Evolutionary conservation across 2,797 vertebrate genomes (phyloP).

Genomic region (Gila robusta): DNA sequence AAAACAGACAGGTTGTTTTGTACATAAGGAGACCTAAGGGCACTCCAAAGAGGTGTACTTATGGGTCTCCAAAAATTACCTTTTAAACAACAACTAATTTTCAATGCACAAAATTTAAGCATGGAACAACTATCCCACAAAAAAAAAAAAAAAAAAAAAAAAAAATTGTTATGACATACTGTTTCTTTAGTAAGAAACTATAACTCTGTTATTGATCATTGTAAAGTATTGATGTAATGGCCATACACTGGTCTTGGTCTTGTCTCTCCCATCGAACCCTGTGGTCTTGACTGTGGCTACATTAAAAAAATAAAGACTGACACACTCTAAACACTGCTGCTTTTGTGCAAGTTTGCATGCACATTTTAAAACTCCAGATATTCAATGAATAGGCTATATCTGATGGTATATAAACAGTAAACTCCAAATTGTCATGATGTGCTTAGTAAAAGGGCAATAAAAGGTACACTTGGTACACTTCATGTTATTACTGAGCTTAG

Average conservation of each 20-base stretch:
- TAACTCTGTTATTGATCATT: not conserved
- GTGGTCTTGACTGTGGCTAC: not conserved
- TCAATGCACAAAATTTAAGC: not conserved
- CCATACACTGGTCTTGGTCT: slow-evolving; percentile 5
- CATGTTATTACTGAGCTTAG: not conserved
- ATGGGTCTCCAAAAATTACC: not conserved
- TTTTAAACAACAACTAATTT: not conserved
- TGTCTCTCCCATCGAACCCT: not conserved
- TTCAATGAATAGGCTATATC: not conserved
- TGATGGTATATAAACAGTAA: not conserved
- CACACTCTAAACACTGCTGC: not conserved
- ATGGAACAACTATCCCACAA: not conserved
- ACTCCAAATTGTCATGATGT: not conserved
- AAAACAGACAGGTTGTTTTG: not conserved
- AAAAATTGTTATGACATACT: not conserved
- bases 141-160: not conserved
- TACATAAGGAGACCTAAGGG: not conserved
- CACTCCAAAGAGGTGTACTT: not conserved
- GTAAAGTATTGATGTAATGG: not conserved
- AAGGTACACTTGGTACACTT: not conserved
- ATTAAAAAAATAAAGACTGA: not conserved
- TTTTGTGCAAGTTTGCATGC: not conserved
- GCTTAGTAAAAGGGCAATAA: not conserved
- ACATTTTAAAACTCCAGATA: not conserved
- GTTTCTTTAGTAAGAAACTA: not conserved